A percentile compares a stretch with the other conserved stretches of the same genome.
phyloP scores from a whole-genome alignment of 2,113 vertebrate species.

The Aptenodytes patagonicus region DNA sequence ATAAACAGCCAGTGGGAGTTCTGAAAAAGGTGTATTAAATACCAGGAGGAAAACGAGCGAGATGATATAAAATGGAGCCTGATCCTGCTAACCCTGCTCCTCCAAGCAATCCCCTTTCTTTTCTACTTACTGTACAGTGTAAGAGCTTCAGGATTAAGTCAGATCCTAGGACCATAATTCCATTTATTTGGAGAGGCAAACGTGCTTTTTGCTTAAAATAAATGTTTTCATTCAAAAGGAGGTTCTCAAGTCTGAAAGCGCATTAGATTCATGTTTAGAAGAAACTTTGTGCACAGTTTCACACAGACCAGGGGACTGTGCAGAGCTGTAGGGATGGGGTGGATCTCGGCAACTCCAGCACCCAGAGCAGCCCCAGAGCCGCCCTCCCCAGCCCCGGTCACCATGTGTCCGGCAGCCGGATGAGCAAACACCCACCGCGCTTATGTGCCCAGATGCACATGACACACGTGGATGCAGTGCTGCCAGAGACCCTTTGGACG shows the following conservation, averaged over 20 bases:
- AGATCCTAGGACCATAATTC: slow-evolving; percentile 33
- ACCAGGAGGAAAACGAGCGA: neutral
- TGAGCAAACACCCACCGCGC: neutral
- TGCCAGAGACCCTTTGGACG: neutral
- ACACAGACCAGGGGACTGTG: neutral
- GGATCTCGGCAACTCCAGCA: slow-evolving; percentile 43
- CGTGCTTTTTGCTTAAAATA: neutral
- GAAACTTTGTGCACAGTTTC: neutral
- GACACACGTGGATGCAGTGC: neutral
- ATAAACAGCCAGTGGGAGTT: neutral
- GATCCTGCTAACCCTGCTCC: neutral
- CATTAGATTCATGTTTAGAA: neutral
- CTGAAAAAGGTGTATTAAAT: neutral
- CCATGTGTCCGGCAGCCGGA: neutral
- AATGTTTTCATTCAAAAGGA: slow-evolving; percentile 52
- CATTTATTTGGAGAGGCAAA: slow-evolving; percentile 39
- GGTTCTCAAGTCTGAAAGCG: neutral
- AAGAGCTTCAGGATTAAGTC: slow-evolving; percentile 46
- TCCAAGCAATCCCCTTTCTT: slow-evolving; percentile 25
- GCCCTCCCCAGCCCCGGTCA: neutral
- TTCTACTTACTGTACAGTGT: neutral
- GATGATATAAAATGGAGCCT: neutral
- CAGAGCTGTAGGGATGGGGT: slow-evolving; percentile 43
- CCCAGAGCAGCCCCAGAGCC: slow-evolving; percentile 70
- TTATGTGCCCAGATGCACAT: neutral